phyloP scores from a whole-genome alignment of 2,797 vertebrate species.

The Hippopotamyrus pictus region DNA sequence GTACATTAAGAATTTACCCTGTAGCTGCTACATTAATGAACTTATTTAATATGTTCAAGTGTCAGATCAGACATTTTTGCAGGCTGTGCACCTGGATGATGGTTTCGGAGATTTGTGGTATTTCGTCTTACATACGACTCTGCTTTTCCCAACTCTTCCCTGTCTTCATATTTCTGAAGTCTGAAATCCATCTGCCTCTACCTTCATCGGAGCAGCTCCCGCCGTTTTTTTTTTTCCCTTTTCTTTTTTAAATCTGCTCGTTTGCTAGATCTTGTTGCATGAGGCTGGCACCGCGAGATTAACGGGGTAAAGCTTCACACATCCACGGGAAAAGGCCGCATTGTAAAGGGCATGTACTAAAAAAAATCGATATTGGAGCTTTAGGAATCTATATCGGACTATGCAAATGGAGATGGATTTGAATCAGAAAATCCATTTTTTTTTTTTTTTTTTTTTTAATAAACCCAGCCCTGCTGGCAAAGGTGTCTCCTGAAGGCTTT shows the following conservation, averaged over 20 bases:
- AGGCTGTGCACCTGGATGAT: not conserved
- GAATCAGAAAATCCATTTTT: not conserved
- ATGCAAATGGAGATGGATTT: not conserved
- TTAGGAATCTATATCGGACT: not conserved
- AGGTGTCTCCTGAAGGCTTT: not conserved
- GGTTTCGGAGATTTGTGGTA: not conserved
- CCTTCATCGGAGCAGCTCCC: not conserved
- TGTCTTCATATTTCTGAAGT: not conserved
- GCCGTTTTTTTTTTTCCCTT: not conserved
- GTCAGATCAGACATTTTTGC: not conserved
- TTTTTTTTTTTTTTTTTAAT: not conserved
- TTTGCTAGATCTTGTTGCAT: not conserved
- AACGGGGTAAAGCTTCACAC: not conserved
- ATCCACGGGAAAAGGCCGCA: not conserved
- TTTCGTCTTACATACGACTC: not conserved
- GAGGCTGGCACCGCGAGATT: not conserved
- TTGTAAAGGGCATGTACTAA: not conserved
- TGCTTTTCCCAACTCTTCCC: not conserved
- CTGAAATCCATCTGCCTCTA: not conserved
- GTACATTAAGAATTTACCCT: not conserved
- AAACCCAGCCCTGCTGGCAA: not conserved
- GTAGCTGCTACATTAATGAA: not conserved
- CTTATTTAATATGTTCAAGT: not conserved
- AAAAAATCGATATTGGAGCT: not conserved
- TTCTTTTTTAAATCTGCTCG: not conserved